Evolutionary conservation across 2,888 invertebrate genomes (phyloP).

Genomic region (Hydrotaea diabolus): DNA sequence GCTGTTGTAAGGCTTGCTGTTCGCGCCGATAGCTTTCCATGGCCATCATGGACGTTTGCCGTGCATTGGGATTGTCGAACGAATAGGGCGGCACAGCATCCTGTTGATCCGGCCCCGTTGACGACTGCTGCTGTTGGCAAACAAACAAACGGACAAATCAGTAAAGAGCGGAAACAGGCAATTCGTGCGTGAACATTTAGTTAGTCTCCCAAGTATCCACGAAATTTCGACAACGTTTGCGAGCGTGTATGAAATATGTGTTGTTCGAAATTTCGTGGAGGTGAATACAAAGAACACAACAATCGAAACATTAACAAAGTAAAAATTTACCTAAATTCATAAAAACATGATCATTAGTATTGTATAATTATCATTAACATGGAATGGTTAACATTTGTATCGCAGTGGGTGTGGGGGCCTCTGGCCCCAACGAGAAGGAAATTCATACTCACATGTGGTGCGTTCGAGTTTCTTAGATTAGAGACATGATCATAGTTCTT

Average conservation of each 20-base stretch:
- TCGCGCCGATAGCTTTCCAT: conserved; percentile 79
- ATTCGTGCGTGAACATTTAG: neutral
- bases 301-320: conserved; percentile 24
- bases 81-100: conserved; percentile 80
- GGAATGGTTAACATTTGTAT: conserved; percentile 48
- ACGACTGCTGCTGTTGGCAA: conserved; percentile 73
- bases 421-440: neutral
- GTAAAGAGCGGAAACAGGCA: neutral
- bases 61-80: conserved; percentile 78
- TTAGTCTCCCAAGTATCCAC: neutral
- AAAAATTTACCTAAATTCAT: conserved; percentile 54
- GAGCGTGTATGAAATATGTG: neutral
- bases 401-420: neutral
- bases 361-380: conserved; percentile 4
- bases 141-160: neutral
- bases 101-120: conserved; percentile 78
- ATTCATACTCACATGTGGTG: conserved; percentile 77
- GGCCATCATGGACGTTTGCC: conserved; percentile 80
- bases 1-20: conserved; percentile 74
- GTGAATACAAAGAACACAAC: conserved; percentile 15
- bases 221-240: conserved; percentile 5
- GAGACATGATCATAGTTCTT: conserved; percentile 88
- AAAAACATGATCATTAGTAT: conserved; percentile 46
- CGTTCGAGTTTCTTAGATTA: conserved; percentile 78
- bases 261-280: conserved; percentile 16